Evolutionary conservation across 2,888 invertebrate genomes (phyloP).

Genomic region (Napeogenes inachia): DNA sequence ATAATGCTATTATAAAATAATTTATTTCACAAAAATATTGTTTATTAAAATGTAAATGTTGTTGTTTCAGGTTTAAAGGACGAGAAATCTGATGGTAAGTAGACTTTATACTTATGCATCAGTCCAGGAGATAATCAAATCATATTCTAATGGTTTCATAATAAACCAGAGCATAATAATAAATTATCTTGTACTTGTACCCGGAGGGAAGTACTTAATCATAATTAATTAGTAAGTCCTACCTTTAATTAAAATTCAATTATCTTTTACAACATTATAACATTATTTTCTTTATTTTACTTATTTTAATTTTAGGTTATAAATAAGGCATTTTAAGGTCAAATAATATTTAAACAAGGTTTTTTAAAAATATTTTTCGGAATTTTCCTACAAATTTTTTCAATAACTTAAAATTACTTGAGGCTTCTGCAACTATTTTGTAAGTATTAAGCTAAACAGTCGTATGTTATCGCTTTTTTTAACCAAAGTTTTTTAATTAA

Average conservation of each 20-base stretch:
- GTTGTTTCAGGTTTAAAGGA: conserved; percentile 26
- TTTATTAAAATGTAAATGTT: background rate
- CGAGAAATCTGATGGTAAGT: conserved; percentile 28
- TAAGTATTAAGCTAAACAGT: no score
- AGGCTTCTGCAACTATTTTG: no score
- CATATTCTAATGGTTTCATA: background rate
- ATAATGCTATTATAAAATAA: background rate
- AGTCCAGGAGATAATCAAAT: background rate
- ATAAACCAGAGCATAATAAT: background rate
- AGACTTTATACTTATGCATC: background rate
- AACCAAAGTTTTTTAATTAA: conserved; percentile 17
- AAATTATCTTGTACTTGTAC: conserved; percentile 4
- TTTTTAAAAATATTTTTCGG: background rate
- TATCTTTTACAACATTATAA: conserved; percentile 3
- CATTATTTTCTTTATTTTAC: background rate
- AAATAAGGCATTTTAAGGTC: no score
- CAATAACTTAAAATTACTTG: no score
- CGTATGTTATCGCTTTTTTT: conserved; percentile 5
- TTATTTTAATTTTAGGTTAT: background rate
- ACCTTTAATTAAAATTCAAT: conserved; percentile 5
- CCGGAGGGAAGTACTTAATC: conserved; percentile 5
- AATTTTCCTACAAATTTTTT: background rate
- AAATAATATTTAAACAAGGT: no score
- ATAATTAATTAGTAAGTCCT: conserved; percentile 5
- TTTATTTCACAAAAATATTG: background rate